Base-by-base conservation (phyloP, 2,113 vertebrate genomes). In the Mus pahari region DNA sequence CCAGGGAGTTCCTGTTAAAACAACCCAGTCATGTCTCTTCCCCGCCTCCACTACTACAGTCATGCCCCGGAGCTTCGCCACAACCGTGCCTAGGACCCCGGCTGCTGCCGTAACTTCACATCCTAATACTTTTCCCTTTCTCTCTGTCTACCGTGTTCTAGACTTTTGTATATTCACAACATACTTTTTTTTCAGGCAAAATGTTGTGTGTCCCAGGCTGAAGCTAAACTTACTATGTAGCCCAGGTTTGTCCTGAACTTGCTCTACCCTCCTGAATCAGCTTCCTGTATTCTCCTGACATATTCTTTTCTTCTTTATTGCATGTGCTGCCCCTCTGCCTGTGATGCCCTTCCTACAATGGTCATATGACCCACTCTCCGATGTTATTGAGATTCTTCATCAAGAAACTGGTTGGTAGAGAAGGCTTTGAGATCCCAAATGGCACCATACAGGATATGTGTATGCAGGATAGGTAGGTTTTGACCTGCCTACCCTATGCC, bases 401-500 rank as follows among this genome's bases (percentile, higher is more conserved):
- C 17, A 31, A 86, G 5, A 48, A 28, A 20, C 81, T 20, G 26
- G 8, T 86, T 45, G 28, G 9, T 33, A 36, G 17, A 17, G 53
- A 64, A 64, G 19, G 4, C 50, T 53, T 82, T 75, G 36, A 10
- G 14, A 64, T 28, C n/a, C 31, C 58, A 84, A 45, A 62, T 13
- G 28, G 39, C 53, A 48, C 45, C 12, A 53, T 53, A 8, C 50
- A 53, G 50, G 50, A 53, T 53, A 53, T 9, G 50, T 53, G 45
- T 50, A 33, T 7, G 0, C 60, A 50, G 53, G 70, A 26, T n/a
- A 73, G 24, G 24, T 60, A 14, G 66, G 33, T 55, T 8, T 1
- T n/a, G 36, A 82, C 20, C 9, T 10, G 19, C 9, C 79, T 3
- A 0, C 13, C 11, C 1, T 1, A 0, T 17, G 19, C 31, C 31